These are phyloP conservation scores for Seira ritae DNA, from an alignment of 2,888 invertebrate species.

Conservation along the genomic window DNA sequence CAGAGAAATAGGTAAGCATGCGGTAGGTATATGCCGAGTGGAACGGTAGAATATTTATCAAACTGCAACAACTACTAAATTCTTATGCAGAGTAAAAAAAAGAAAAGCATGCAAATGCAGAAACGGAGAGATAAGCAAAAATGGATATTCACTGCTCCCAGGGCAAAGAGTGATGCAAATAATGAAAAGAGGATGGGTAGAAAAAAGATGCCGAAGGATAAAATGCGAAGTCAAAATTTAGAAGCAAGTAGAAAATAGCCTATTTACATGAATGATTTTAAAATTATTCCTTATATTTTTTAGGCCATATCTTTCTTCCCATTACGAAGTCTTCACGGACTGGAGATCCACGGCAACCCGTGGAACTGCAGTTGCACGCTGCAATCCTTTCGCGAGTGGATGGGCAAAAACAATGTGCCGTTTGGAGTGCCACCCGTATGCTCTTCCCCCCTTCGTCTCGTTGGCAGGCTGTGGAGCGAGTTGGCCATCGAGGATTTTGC, in stretches of 20 bases:
- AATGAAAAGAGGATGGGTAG: no score
- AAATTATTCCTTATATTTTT: neutral
- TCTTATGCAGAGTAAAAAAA: neutral
- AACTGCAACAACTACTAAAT: neutral
- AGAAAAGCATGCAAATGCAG: neutral
- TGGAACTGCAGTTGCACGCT: conserved; percentile 90
- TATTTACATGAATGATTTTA: no score
- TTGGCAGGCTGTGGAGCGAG: conserved; percentile 84
- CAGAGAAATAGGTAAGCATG: neutral
- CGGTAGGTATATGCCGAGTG: neutral
- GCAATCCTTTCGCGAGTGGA: conserved; percentile 87
- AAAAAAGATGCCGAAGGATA: no score
- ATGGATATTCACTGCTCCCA: neutral
- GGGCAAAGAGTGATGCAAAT: neutral
- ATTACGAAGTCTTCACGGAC: conserved; percentile 83
- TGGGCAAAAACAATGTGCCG: conserved; percentile 86
- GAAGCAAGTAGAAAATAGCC: no score
- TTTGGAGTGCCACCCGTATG: conserved; percentile 84
- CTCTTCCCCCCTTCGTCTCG: conserved; percentile 81
- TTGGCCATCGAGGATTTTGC: conserved; percentile 88
- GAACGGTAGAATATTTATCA: neutral
- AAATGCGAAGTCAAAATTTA: no score
- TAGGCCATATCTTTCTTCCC: conserved; percentile 82
- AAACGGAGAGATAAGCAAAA: neutral
- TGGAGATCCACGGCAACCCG: conserved; percentile 86